Base-by-base conservation (phyloP, 2,113 vertebrate genomes). In the Psephotus haematonotus region DNA sequence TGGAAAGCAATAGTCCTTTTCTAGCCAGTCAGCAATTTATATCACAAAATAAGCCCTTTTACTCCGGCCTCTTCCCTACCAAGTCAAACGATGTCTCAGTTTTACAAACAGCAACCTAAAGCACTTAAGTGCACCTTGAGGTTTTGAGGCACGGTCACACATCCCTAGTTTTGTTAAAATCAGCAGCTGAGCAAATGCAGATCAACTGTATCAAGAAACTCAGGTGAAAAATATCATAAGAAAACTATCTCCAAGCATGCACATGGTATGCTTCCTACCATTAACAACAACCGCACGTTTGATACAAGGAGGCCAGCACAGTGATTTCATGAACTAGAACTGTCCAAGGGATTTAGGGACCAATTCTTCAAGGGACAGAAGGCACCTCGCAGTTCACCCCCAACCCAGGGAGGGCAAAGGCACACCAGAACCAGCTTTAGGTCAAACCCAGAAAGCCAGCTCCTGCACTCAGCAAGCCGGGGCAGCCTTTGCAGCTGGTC, bases 341-440 rank as follows among this genome's bases (percentile, higher is more conserved):
- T 0, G 1, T 12, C 47, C 39, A 1, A 2, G 49, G 35, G 64
- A 50, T 84, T 16, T 50, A 55, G 37, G 24, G 60, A 89, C 15
- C 49, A 13, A 43, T 67, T 31, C 72, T 67, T 35, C 62, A 17
- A 15, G 39, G 1, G 24, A 68, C 12, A 27, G 25, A 62, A 33
- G 84, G 70, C 81, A 47, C 15, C 52, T 43, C 1, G 1, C 81
- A 62, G 62, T n/a, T 69, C 27, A 10, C 39, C 18, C 37, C n/a
- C 2, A 5, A 43, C 37, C 2, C 1, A 0, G 23, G 20, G 52
- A 77, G 50, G 37, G 47, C 4, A 3, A 82, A 82, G 49, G 50
- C 68, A 53, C 7, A 4, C 43, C 8, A 44, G 6, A 64, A 23
- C 15, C 64, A 47, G 47, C 59, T 74, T 93, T 33, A 71, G 69